Evolutionary conservation across 2,888 invertebrate species (phyloP), one percentile per base, ranked within the genome.

Genomic region (Gryllus longicercus): DNA sequence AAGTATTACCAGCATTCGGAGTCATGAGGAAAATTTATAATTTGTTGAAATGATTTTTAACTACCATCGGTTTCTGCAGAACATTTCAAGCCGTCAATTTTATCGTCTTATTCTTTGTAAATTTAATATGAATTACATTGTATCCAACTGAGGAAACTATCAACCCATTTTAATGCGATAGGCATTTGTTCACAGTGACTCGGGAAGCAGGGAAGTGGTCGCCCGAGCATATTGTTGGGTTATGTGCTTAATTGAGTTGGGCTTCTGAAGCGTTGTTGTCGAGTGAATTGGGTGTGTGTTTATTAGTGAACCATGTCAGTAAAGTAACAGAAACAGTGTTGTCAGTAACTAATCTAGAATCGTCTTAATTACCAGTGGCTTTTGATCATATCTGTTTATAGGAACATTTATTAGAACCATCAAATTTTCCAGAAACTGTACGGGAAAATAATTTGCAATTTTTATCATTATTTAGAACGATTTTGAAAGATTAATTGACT

Each of bases 161-260:
- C 38, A 38, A 38, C 38, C 38, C 38, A 38, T 8, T 63, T 63
- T 63, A 5, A 63, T 63, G 4, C 63, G 63, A 16, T n/a, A 63
- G 63, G 10, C 63, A 63, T 18, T 63, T 63, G 63, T 63, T n/a
- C 63, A 63, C 63, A 63, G 63, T 63, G 63, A 63, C 63, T 63
- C 63, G 63, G 38, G 63, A 63, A 63, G 63, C 63, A 63, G 63
- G n/a, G 14, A n/a, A 63, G 63, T 63, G n/a, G n/a, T n/a, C 63
- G 63, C 5, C 38, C 38, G n/a, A 18, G 63, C 63, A 63, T 63
- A 63, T 63, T 63, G 63, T 63, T 63, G 63, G 63, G 63, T 63
- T 63, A 63, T 63, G 63, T 63, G 63, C n/a, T 63, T 63, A 63
- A 63, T n/a, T 63, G 63, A 63, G 63, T 63, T 63, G 63, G 14